Conservation (phyloP, 1,140 invertebrate species). For the Neotoxoptera formosana region DNA sequence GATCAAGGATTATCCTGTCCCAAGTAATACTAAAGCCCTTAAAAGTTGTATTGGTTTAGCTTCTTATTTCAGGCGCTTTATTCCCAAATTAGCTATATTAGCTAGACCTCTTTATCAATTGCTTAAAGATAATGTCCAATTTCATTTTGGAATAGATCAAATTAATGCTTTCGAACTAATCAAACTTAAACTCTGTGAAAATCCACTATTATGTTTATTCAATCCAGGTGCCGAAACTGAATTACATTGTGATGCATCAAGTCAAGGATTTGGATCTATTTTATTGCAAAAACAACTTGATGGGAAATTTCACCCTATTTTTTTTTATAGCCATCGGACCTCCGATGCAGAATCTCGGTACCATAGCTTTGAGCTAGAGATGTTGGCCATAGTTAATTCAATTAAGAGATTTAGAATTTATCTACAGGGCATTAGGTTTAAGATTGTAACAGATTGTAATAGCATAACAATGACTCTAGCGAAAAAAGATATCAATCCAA, state of each 20-base stretch:
- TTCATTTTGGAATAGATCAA: slow-evolving; percentile 1
- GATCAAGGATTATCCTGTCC: neutral
- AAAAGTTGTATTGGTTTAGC: neutral
- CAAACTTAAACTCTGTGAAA: neutral
- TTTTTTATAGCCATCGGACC: neutral
- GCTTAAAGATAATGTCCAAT: slow-evolving; percentile 56
- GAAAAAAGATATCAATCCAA: too few relatives aligned
- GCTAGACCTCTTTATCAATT: slow-evolving; percentile 61
- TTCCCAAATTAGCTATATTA: neutral
- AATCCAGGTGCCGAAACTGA: slow-evolving; percentile 60
- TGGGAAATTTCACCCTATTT: neutral
- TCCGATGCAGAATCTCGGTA: too few relatives aligned
- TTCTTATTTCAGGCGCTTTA: neutral
- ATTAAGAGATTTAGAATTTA: too few relatives aligned
- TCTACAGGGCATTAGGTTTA: too few relatives aligned
- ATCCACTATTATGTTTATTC: neutral
- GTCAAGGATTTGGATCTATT: neutral
- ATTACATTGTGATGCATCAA: slow-evolving; percentile 59
- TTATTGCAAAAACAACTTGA: neutral
- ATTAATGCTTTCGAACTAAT: neutral
- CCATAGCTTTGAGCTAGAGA: too few relatives aligned
- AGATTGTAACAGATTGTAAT: too few relatives aligned
- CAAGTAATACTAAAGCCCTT: neutral
- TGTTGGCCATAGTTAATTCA: too few relatives aligned
- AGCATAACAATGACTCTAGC: too few relatives aligned